Percentiles rank a stretch among this genome's conserved stretches.
Conservation (phyloP, 2,797 vertebrate species). For the Ctenosaura bakeri region DNA sequence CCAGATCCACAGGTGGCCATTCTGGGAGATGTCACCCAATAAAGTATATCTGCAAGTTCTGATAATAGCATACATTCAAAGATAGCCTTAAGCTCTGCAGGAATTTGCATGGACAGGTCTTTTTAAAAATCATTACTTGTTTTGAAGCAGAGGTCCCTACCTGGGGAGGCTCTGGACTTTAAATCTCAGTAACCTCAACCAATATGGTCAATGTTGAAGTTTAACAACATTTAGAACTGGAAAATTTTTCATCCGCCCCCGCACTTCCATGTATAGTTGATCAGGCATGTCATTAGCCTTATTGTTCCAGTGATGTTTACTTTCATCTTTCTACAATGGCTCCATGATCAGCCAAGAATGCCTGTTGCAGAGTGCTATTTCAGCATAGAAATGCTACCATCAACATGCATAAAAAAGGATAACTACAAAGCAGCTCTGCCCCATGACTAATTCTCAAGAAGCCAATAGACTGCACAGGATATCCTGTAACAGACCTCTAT, state of each 20-base stretch:
- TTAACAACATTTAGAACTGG: not conserved
- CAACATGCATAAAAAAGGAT: not conserved
- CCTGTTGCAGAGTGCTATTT: not conserved
- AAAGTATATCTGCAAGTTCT: too few species aligned
- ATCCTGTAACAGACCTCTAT: not conserved
- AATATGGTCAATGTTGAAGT: not conserved
- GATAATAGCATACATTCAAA: too few species aligned
- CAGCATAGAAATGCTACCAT: not conserved
- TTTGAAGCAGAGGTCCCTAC: too few species aligned
- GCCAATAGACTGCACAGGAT: not conserved
- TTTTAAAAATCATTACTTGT: too few species aligned
- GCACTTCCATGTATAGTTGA: not conserved
- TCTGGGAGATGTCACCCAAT: too few species aligned
- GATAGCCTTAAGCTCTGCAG: too few species aligned
- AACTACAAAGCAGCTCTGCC: not conserved
- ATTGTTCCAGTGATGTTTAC: not conserved
- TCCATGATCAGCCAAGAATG: not conserved
- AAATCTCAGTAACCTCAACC: too few species aligned
- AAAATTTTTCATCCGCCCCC: not conserved
- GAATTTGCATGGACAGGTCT: too few species aligned
- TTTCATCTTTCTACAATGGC: not conserved
- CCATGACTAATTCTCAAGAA: not conserved
- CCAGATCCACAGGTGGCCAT: too few species aligned
- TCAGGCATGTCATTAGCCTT: not conserved
- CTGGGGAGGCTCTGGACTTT: too few species aligned